Evolutionary conservation across 2,113 vertebrate genomes (phyloP).

Genomic region (Saguinus imperator): DNA sequence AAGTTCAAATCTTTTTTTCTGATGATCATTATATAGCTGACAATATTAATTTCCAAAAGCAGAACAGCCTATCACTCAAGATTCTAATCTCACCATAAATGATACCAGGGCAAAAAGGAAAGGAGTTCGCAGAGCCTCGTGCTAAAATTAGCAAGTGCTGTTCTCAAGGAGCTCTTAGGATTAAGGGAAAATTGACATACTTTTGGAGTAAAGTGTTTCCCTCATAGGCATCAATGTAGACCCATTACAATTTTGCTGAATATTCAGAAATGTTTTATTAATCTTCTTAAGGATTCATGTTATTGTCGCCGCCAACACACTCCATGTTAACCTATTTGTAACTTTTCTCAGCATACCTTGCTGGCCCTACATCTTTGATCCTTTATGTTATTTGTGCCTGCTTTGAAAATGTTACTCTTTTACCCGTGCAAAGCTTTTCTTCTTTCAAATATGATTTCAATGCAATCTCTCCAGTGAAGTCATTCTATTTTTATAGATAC

Average conservation of each 20-base stretch:
- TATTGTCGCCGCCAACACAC: not conserved
- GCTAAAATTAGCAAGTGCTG: not conserved
- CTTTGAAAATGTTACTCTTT: slow-evolving; percentile 3
- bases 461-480: not conserved
- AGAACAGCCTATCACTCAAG: slow-evolving; percentile 49
- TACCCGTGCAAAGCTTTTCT: not conserved
- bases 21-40: slow-evolving; percentile 36
- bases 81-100: slow-evolving; percentile 64
- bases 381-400: not conserved
- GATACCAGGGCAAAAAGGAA: not conserved
- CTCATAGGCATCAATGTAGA: not conserved
- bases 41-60: slow-evolving; percentile 66
- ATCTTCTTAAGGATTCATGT: not conserved
- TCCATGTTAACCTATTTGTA: not conserved
- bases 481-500: slow-evolving; percentile 28
- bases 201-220: not conserved
- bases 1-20: slow-evolving; percentile 73
- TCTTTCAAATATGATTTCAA: slow-evolving; percentile 10
- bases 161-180: not conserved
- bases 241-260: not conserved
- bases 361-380: not conserved
- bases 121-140: not conserved
- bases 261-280: not conserved
- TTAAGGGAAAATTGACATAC: not conserved
- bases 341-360: not conserved